A percentile compares a stretch with the other conserved stretches of the same genome.
phyloP scores from a whole-genome alignment of 2,888 invertebrate species.

The Bombylius discolor region DNA sequence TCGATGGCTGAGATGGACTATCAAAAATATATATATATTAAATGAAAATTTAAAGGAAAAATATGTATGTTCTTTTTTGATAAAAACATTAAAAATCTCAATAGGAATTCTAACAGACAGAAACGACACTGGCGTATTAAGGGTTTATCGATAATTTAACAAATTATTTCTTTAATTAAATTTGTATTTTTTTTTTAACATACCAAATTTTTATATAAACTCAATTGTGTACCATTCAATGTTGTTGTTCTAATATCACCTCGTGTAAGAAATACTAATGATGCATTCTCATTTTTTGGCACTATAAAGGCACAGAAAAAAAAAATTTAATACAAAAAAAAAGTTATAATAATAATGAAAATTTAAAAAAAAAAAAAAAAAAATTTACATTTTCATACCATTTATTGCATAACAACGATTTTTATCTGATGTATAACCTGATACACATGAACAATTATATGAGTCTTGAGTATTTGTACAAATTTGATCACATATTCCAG shows the following conservation, averaged over 20 bases:
- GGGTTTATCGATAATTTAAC: no score
- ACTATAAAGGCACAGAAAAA: slow-evolving; percentile 36
- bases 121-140: no score
- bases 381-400: slow-evolving; percentile 39
- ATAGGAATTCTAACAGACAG: no score
- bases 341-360: no score
- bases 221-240: slow-evolving; percentile 39
- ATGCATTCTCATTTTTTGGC: slow-evolving; percentile 47
- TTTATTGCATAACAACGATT: slow-evolving; percentile 54
- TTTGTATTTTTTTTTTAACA: no score
- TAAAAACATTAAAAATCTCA: no score
- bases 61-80: no score
- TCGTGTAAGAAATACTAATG: slow-evolving; percentile 56
- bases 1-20: slow-evolving; percentile 40
- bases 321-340: background rate
- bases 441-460: slow-evolving; percentile 57
- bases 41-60: no score
- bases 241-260: slow-evolving; percentile 49
- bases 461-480: slow-evolving; percentile 56
- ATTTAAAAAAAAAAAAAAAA: background rate
- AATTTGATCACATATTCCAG: slow-evolving; percentile 59
- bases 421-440: slow-evolving; percentile 50
- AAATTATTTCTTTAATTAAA: no score
- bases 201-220: slow-evolving; percentile 17
- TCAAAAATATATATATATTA: no score